Evolutionary conservation across 2,797 vertebrate genomes (phyloP).

Genomic region (Hirundo rustica): DNA sequence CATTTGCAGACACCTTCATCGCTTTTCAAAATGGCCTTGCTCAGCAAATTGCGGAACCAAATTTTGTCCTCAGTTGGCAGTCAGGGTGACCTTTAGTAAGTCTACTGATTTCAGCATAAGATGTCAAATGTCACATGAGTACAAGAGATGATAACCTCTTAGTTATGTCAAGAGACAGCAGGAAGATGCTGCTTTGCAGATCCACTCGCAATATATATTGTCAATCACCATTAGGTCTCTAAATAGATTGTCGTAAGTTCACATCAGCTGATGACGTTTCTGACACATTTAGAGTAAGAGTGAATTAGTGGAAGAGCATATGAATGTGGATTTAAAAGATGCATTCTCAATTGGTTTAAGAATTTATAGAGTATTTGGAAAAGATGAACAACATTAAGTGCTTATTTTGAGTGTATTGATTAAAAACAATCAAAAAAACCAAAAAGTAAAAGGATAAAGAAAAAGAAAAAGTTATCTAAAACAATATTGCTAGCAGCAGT

Average conservation of each 20-base stretch:
- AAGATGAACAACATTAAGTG: background rate
- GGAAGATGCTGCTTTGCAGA: background rate
- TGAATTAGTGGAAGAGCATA: background rate
- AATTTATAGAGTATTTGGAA: background rate
- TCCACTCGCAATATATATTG: rapidly evolving
- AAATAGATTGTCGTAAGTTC: background rate
- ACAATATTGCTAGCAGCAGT: background rate
- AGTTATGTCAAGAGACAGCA: background rate
- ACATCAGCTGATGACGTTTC: background rate
- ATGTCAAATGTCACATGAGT: background rate
- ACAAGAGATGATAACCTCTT: background rate
- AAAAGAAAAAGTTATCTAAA: background rate
- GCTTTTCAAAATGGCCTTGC: background rate
- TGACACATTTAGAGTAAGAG: background rate
- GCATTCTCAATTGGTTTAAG: background rate
- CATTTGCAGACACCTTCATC: background rate
- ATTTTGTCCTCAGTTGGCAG: background rate
- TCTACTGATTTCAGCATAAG: background rate
- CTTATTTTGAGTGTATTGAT: background rate
- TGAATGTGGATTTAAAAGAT: background rate
- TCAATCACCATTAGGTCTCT: background rate
- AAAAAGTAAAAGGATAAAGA: rapidly evolving
- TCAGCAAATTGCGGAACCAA: background rate
- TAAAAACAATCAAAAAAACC: background rate
- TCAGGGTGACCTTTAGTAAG: background rate